Evolutionary conservation across 2,113 vertebrate species (phyloP).

Genomic region (Ciconia maguari): DNA sequence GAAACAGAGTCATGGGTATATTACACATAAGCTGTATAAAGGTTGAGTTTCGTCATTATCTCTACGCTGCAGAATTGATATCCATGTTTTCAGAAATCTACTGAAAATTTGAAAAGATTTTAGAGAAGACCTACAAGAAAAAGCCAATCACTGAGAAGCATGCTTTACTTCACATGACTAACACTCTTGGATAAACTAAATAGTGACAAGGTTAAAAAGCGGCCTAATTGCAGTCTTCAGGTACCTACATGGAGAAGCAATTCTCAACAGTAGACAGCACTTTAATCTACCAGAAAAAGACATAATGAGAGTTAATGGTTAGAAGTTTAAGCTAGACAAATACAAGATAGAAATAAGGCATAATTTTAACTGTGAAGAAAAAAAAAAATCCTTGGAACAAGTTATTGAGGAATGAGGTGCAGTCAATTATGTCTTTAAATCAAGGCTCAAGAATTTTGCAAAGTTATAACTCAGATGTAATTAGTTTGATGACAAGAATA

Average conservation of each 20-base stretch:
- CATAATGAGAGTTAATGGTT: neutral
- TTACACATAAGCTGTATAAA: neutral
- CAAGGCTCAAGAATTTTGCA: neutral
- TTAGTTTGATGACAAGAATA: neutral
- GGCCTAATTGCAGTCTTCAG: neutral
- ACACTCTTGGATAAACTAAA: neutral
- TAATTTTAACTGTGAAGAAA: neutral
- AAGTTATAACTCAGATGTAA: neutral
- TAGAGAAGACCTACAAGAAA: neutral
- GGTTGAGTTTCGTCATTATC: neutral
- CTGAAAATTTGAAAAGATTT: neutral
- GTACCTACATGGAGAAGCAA: neutral
- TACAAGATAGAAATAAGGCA: neutral
- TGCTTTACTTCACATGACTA: neutral
- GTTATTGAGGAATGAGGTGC: neutral
- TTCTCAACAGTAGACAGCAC: neutral
- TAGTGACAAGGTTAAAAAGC: neutral
- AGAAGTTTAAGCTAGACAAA: constrained; percentile 12
- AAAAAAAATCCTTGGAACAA: neutral
- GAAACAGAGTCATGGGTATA: neutral
- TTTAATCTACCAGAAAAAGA: neutral
- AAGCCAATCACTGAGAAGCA: neutral
- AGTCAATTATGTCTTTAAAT: neutral
- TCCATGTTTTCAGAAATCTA: neutral
- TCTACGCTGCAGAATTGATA: neutral